Percentiles rank a stretch among this genome's conserved stretches.
These are phyloP conservation scores for Pycnonotus jocosus DNA, from an alignment of 2,113 vertebrate species.

Conservation along the genomic window DNA sequence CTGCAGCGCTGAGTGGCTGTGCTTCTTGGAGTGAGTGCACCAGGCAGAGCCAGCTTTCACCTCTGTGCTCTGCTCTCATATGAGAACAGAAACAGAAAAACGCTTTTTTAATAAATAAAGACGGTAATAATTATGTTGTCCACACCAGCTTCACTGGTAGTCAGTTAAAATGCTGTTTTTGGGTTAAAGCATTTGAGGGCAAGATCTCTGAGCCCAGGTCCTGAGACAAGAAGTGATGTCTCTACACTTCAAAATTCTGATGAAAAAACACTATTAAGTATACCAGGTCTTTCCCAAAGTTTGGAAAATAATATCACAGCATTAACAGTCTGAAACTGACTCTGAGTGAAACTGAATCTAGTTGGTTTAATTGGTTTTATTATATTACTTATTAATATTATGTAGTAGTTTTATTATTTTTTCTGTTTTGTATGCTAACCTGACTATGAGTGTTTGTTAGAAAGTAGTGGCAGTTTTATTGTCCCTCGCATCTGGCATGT, in stretches of 20 bases:
- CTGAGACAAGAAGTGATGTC: neutral
- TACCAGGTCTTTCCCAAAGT: neutral
- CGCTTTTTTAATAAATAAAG: neutral
- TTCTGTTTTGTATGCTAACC: neutral
- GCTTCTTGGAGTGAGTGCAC: constrained; percentile 88
- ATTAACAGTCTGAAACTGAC: neutral
- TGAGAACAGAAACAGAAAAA: neutral
- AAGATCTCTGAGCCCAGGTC: neutral
- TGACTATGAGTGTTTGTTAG: neutral
- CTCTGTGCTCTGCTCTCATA: neutral
- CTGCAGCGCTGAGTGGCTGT: constrained; percentile 85
- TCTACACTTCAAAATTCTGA: neutral
- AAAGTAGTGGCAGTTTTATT: neutral
- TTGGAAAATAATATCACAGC: neutral
- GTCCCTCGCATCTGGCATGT: neutral
- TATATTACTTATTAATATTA: neutral
- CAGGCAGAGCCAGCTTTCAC: neutral
- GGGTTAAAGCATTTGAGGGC: neutral
- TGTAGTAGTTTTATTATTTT: neutral
- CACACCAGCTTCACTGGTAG: no score
- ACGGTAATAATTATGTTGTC: neutral
- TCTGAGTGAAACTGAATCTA: neutral
- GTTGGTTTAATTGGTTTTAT: neutral
- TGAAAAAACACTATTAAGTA: neutral
- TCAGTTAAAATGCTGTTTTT: neutral